A percentile compares a stretch with the other conserved stretches of the same genome.
phyloP scores from a whole-genome alignment of 2,797 vertebrate species.

The Rhinophrynus dorsalis region DNA sequence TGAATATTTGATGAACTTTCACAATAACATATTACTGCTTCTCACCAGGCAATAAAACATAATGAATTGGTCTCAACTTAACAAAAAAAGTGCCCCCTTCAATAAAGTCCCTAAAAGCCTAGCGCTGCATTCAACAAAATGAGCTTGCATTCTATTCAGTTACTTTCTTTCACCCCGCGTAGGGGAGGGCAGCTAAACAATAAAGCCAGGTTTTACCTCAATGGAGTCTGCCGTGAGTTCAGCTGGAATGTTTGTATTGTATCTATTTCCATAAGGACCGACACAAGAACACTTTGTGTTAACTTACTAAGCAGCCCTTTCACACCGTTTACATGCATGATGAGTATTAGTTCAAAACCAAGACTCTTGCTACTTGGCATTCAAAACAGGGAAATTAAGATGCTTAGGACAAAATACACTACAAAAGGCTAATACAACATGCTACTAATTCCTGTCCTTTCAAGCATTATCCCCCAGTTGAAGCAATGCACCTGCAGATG shows the following conservation, averaged over 20 bases:
- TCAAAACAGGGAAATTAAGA: slow-evolving; percentile 99
- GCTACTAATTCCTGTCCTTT: slow-evolving; percentile 95
- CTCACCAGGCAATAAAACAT: slow-evolving; percentile 98
- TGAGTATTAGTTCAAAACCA: slow-evolving; percentile 96
- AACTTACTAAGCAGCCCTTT: slow-evolving; percentile 98
- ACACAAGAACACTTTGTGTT: slow-evolving; percentile 99
- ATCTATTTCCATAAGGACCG: slow-evolving; percentile 99
- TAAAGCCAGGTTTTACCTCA: slow-evolving; percentile 91
- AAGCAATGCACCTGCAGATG: slow-evolving; percentile 99
- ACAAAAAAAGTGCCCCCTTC: slow-evolving; percentile 86
- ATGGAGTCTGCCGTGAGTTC: slow-evolving; percentile 95
- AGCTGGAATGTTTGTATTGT: slow-evolving; percentile 99
- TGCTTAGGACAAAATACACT: slow-evolving; percentile 95
- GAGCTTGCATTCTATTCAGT: slow-evolving; percentile 93
- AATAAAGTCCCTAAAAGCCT: slow-evolving; percentile 96
- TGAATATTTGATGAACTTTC: slow-evolving; percentile 99
- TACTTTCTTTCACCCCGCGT: slow-evolving; percentile 60
- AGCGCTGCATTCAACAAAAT: slow-evolving; percentile 98
- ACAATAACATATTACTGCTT: slow-evolving; percentile 97
- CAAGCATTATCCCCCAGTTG: slow-evolving; percentile 94
- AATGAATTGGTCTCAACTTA: slow-evolving; percentile 99
- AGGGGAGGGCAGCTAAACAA: slow-evolving; percentile 74
- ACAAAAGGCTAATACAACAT: slow-evolving; percentile 99
- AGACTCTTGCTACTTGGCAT: slow-evolving; percentile 96
- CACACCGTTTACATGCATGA: slow-evolving; percentile 98